These are phyloP conservation scores for Adineta ricciae DNA, from an alignment of 2,888 invertebrate genomes.

Conservation along the genomic window DNA sequence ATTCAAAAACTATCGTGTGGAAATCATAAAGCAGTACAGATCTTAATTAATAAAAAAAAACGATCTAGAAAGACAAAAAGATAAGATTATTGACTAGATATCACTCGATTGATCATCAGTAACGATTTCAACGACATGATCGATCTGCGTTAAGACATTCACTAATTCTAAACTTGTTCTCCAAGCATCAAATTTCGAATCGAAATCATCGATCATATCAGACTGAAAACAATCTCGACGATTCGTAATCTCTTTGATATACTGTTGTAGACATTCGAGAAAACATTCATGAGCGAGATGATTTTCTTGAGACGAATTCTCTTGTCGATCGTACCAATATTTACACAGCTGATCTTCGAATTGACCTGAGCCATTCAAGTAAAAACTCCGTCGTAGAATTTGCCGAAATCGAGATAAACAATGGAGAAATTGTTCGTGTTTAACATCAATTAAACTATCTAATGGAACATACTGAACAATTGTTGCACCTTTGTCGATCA, in stretches of 20 bases:
- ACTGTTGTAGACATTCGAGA: neutral
- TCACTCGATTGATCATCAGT: neutral
- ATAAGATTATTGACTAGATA: neutral
- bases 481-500: neutral
- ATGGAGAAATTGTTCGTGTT: neutral
- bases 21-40: too few species aligned
- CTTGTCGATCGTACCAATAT: neutral
- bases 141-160: neutral
- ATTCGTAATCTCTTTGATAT: neutral
- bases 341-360: neutral
- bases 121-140: neutral
- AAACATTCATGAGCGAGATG: neutral
- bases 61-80: neutral
- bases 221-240: neutral
- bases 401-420: neutral
- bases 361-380: constrained; percentile 7
- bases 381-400: neutral
- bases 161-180: constrained; percentile 10
- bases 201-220: neutral
- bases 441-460: neutral
- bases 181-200: constrained; percentile 14
- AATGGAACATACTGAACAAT: constrained; percentile 14
- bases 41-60: neutral
- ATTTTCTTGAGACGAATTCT: neutral
- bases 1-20: too few species aligned